Base-by-base conservation (phyloP, 2,113 vertebrate genomes). In the Rhizomys pruinosus region DNA sequence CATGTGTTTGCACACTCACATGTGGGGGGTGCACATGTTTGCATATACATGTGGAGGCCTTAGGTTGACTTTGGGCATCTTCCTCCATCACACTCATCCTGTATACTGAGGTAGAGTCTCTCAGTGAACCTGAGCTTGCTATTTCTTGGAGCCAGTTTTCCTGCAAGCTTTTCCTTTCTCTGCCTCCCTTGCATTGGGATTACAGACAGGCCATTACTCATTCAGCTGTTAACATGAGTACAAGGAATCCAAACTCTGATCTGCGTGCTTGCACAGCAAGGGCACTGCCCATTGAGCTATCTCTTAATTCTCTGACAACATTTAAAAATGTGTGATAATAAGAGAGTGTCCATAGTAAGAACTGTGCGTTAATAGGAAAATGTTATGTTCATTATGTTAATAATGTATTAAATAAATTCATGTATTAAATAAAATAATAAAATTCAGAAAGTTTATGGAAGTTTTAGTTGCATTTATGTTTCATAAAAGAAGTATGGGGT, bases 281-380 rank as follows among this genome's bases (percentile, higher is more conserved):
- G 39, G 7, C 1, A 61, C 39, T 39, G 16, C 25, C 3, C 27
- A 9, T 6, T 61, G 55, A 39, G 13, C 27, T 23, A 61, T 27
- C 23, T 61, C 12, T 3, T n/a, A 3, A 42, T 5, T 37, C 23
- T 15, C 17, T 57, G 9, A 39, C 37, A 37, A 27, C 88, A 57
- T 73, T 92, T 57, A 25, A 73, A 95, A 89, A 89, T 59, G 2
- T 84, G 11, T 16, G 86, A n/a, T 29, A 89, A 23, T 27, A 78
- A 78, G 82, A 69, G 78, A 47, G 22, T 59, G 12, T 89, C 52
- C 19, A 66, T 37, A 74, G 42, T 20, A 42, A 13, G 11, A 4
- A 44, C 73, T 91, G 39, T 37, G 0, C 34, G 74, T 37, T 34
- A 3, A 79, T 17, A 82, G 27, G 55, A 89, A 93, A 85, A 57